Percentiles rank a stretch among this genome's conserved stretches.
Conservation (phyloP, 2,113 vertebrate genomes). For the Scalopus aquaticus region DNA sequence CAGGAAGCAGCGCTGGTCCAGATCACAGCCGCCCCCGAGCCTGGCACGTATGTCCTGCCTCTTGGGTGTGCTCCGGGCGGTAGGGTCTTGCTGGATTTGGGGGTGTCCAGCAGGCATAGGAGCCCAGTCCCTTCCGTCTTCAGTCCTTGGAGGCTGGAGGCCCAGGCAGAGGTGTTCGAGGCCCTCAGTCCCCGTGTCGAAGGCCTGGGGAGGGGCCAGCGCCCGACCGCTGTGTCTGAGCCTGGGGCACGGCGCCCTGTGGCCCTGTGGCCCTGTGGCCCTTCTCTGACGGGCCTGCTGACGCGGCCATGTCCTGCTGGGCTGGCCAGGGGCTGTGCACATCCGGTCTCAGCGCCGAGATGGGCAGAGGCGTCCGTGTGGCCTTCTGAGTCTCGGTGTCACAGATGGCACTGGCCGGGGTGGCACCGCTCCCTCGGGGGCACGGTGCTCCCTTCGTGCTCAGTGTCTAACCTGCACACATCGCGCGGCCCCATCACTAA, state of each 20-base stretch:
- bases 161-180: neutral
- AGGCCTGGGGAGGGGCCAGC: neutral
- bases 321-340: neutral
- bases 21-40: no score
- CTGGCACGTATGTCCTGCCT: neutral
- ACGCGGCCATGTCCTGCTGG: no score
- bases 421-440: neutral
- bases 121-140: neutral
- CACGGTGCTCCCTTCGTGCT: neutral
- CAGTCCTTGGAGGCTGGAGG: neutral
- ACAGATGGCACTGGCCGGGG: accelerated
- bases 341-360: neutral
- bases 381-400: no score
- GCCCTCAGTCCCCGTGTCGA: neutral
- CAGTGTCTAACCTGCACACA: neutral
- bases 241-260: no score
- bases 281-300: neutral
- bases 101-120: neutral
- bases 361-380: neutral
- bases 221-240: neutral
- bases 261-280: no score
- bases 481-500: neutral
- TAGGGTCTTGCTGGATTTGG: neutral
- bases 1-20: neutral
- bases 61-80: neutral